Percentiles rank a stretch among this genome's conserved stretches.
phyloP scores from a whole-genome alignment of 2,113 vertebrate genomes.

The Phocoena phocoena region DNA sequence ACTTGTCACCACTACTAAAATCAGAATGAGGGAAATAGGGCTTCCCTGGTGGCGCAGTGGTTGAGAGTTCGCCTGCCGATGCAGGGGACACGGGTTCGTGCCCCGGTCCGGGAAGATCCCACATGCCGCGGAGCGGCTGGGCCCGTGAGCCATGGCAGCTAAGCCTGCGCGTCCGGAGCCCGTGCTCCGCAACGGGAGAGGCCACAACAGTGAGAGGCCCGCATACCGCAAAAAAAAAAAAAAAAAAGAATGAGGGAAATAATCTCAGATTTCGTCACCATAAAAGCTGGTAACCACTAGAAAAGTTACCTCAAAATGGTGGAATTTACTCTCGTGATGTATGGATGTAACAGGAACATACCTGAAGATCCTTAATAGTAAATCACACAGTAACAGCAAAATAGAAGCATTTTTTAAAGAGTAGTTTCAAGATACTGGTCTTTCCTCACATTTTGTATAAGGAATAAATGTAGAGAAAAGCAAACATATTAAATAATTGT shows the following conservation, averaged over 20 bases:
- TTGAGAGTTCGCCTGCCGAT: no score
- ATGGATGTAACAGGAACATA: background rate
- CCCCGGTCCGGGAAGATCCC: no score
- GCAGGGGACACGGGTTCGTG: no score
- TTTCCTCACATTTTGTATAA: conserved; percentile 11
- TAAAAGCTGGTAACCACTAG: conserved; percentile 1
- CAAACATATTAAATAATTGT: background rate
- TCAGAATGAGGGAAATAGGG: background rate
- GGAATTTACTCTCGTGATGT: background rate
- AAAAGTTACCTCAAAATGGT: background rate
- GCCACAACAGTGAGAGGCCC: no score
- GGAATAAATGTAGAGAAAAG: background rate
- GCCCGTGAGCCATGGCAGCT: no score
- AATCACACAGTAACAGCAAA: background rate
- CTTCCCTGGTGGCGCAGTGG: no score
- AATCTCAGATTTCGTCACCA: background rate
- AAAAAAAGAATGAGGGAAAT: background rate
- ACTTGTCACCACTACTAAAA: background rate
- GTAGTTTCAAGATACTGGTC: background rate
- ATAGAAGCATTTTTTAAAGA: background rate
- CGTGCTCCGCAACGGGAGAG: no score
- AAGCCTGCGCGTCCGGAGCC: no score
- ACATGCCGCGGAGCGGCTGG: no score
- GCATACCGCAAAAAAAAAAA: no score
- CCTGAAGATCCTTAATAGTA: background rate